Base-by-base conservation (phyloP, 2,113 vertebrate genomes). In the Xerus inauris region DNA sequence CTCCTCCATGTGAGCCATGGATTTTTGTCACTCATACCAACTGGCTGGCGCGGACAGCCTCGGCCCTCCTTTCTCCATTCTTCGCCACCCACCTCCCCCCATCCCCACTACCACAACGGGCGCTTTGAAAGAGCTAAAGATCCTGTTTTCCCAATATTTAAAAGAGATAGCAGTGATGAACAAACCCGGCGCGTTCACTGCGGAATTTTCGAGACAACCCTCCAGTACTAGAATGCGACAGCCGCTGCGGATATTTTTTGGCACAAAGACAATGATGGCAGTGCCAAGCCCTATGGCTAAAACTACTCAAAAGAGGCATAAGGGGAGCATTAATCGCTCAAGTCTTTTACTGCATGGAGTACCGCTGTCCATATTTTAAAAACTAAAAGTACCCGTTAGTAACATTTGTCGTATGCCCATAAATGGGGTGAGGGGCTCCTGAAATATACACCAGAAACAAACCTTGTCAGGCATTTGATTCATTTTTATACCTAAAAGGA, bases 211-310 rank as follows among this genome's bases (percentile, higher is more conserved):
- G 96, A 99, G 98, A 99, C 99, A 98, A 99, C 98, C 98, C 98
- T 98, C 98, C 96, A 98, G 99, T 99, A 98, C 98, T 98, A 98
- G 99, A 99, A 99, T 99, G 99, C 99, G 98, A 99, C 99, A 99
- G 99, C 98, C 99, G 99, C 99, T 99, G 99, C 99, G 99, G 99
- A 99, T 99, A 99, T 99, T 99, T 99, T 98, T 99, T 99, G 99
- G 99, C 99, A 99, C 99, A 90, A 97, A 99, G 99, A 99, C 99
- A 99, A 98, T 89, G 98, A 98, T 98, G 99, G 98, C 98, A 96
- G 98, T 99, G 99, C 99, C 99, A 99, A 99, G 99, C 99, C 99
- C 99, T 99, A 98, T 99, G 99, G 99, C 99, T 99, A 99, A 98
- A 99, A 99, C 99, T 99, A 99, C 99, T 99, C 98, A 98, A 99